Evolutionary conservation across 2,797 vertebrate genomes (phyloP), one percentile per base, ranked within the genome.

Genomic region (Helostoma temminkii): DNA sequence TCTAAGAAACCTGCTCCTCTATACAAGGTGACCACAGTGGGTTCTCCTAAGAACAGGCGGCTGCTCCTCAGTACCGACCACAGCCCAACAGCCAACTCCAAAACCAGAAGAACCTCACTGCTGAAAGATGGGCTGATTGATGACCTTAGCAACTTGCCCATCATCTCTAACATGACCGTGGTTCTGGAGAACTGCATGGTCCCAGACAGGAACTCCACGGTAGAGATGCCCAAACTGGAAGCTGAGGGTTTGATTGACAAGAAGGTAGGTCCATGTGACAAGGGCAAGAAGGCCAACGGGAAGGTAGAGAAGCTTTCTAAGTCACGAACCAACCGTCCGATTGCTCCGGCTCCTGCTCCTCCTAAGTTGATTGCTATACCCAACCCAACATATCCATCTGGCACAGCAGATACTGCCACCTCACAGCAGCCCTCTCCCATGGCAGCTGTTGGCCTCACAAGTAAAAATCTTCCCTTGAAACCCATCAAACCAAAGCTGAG

Each of bases 401-500:
- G 93, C 74, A 91, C 94, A 41, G 84, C 95, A 1, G 97, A 97
- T 54, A 89, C 93, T 21, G 91, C 94, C 41, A 83, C 94, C 0
- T 93, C 81, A 7, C 90, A 89, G 50, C 94, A 97, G 85, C 92
- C 95, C 53, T 95, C 96, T 46, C 93, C 96, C 63, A 94, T 96
- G 34, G 94, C 95, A 28, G 94, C 95, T 5, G 93, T 96, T 34
- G 93, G 96, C 80, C 95, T 97, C 80, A 95, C 96, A 75, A 94
- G 95, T 93, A 99, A 98, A 93, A 98, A 95, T 71, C 94, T 96
- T 80, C 93, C 96, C 0, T 83, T 99, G 77, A 99, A 99, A 85
- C 96, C 98, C 88, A 98, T 98, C 89, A 98, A 99, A 86, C 97
- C 97, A 94, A 99, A 99, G 95, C 94, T 96, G 75, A 96, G 96